A percentile compares a stretch with the other conserved stretches of the same genome.
These are phyloP conservation scores for Barbus barbus DNA, from an alignment of 2,113 vertebrate genomes.

Conservation along the genomic window DNA sequence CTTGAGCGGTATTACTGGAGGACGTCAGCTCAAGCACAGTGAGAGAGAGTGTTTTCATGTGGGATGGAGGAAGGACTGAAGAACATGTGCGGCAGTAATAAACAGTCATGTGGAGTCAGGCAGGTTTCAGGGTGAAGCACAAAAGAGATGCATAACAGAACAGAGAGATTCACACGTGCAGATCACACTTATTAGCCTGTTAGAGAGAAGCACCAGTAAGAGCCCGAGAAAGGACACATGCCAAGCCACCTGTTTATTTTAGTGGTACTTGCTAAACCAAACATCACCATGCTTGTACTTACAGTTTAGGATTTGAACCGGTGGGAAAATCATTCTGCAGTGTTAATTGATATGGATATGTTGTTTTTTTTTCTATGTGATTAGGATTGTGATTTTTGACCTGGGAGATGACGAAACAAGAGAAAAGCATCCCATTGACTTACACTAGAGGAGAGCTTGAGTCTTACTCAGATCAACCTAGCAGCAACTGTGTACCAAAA, in stretches of 20 bases:
- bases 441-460: not conserved
- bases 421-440: not conserved
- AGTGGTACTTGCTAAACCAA: not conserved
- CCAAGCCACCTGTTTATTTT: constrained; percentile 34
- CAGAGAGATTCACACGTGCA: constrained; percentile 8
- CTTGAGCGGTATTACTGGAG: constrained; percentile 46
- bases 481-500: too few relatives aligned
- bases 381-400: not conserved
- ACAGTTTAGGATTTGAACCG: not conserved
- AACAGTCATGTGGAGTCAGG: constrained; percentile 42
- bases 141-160: not conserved
- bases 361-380: not conserved
- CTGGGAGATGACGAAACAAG: not conserved
- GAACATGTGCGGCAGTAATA: constrained; percentile 26
- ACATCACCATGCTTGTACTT: not conserved
- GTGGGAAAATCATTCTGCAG: not conserved
- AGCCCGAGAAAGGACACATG: not conserved
- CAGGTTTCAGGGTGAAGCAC: constrained; percentile 46
- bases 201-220: not conserved
- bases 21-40: not conserved
- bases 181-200: not conserved
- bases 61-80: constrained; percentile 3
- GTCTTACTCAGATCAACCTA: too few relatives aligned
- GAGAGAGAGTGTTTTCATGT: constrained; percentile 13
- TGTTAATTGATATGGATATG: too few relatives aligned